A percentile compares a stretch with the other conserved stretches of the same genome.
These are phyloP conservation scores for Disparrhopalites patrizii DNA, from an alignment of 2,888 invertebrate genomes.

Conservation along the genomic window DNA sequence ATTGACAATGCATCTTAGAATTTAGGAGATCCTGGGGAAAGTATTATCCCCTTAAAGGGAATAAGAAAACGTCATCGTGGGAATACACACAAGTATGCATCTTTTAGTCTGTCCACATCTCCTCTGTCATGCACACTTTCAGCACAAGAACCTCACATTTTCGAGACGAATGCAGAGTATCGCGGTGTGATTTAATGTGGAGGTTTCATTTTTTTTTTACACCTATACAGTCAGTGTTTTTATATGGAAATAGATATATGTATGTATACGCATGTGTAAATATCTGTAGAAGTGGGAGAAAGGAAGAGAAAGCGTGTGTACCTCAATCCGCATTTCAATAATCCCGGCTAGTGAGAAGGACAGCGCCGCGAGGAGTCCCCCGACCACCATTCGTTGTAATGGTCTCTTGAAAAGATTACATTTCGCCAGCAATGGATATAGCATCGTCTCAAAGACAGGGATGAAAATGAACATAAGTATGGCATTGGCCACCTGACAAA, in stretches of 20 bases:
- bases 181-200: too few species aligned
- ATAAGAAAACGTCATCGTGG: too few species aligned
- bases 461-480: conserved; percentile 53
- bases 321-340: conserved; percentile 74
- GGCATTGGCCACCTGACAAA: conserved; percentile 49
- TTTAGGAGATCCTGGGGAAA: too few species aligned
- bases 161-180: too few species aligned
- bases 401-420: conserved; percentile 68
- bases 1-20: too few species aligned
- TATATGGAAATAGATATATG: background rate
- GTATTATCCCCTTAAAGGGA: too few species aligned
- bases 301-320: conserved; percentile 49
- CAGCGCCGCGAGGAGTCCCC: conserved; percentile 76
- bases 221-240: too few species aligned
- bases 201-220: too few species aligned
- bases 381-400: conserved; percentile 78
- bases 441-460: conserved; percentile 53
- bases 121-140: too few species aligned
- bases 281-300: background rate
- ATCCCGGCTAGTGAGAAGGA: conserved; percentile 85
- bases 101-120: too few species aligned
- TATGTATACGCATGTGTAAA: background rate
- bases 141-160: too few species aligned
- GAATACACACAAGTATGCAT: too few species aligned
- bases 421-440: conserved; percentile 61